phyloP scores from a whole-genome alignment of 1,140 invertebrate genomes.

The Agrypnia vestita region DNA sequence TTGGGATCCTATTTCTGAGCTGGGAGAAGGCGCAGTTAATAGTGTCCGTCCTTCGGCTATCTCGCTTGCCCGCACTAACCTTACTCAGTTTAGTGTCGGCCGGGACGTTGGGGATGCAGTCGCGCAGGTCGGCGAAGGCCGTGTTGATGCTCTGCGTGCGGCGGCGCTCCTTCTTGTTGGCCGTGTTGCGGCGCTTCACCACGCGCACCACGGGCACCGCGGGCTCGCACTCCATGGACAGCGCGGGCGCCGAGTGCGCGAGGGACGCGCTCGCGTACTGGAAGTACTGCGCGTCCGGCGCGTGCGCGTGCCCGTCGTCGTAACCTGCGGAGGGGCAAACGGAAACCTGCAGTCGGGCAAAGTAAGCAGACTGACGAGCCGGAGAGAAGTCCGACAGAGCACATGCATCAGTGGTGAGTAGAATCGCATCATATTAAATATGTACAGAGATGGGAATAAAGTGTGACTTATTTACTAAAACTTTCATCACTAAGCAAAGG shows the following conservation, averaged over 20 bases:
- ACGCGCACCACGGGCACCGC: slow-evolving; percentile 74
- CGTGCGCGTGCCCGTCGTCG: slow-evolving; percentile 41
- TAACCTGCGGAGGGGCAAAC: no score
- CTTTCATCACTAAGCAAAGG: no score
- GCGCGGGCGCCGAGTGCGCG: slow-evolving; percentile 47
- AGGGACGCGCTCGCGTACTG: slow-evolving; percentile 50
- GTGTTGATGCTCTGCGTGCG: slow-evolving; percentile 96
- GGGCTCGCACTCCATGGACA: slow-evolving; percentile 66
- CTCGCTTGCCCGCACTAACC: slow-evolving; percentile 75
- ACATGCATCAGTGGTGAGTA: no score
- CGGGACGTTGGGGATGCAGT: slow-evolving; percentile 96
- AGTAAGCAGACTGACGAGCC: no score
- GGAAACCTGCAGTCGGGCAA: no score
- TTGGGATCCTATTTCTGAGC: slow-evolving; percentile 90
- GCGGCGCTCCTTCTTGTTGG: slow-evolving; percentile 95
- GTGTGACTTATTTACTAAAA: no score
- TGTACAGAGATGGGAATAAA: no score
- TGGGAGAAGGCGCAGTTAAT: slow-evolving; percentile 93
- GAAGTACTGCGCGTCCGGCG: slow-evolving; percentile 45
- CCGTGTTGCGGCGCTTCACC: slow-evolving; percentile 83
- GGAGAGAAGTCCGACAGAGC: no score
- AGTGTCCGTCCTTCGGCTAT: slow-evolving; percentile 77
- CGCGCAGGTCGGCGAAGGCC: slow-evolving; percentile 92
- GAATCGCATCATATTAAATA: no score
- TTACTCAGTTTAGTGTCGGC: slow-evolving; percentile 95